Percentiles rank a stretch among this genome's conserved stretches.
These are phyloP conservation scores for Heteromyza rotundicornis DNA, from an alignment of 2,888 invertebrate genomes.

Conservation along the genomic window DNA sequence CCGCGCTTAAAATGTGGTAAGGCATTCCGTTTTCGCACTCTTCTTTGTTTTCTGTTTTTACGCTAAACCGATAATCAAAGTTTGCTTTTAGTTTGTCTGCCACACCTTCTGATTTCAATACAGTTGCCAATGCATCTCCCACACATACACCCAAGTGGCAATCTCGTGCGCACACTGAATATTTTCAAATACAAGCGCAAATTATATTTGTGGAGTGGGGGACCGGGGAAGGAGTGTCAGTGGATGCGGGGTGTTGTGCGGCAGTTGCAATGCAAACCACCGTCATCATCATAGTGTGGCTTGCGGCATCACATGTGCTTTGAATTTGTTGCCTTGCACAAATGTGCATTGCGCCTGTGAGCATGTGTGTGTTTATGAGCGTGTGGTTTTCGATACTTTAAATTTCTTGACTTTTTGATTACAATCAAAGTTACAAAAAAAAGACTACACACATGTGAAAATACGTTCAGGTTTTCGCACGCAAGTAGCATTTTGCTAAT, in stretches of 20 bases:
- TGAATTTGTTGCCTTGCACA: background rate
- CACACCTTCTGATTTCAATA: background rate
- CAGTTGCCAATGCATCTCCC: background rate
- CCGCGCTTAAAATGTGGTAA: too few relatives aligned
- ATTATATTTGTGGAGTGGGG: background rate
- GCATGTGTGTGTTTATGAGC: background rate
- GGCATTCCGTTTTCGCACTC: background rate
- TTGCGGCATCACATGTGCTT: too few relatives aligned
- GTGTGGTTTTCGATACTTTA: background rate
- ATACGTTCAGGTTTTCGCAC: too few relatives aligned
- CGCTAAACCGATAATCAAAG: conserved; percentile 4
- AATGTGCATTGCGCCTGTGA: background rate
- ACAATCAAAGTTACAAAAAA: too few relatives aligned
- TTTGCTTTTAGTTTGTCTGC: background rate
- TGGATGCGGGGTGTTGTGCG: background rate
- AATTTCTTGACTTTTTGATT: too few relatives aligned
- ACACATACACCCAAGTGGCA: background rate
- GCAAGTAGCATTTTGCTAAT: too few relatives aligned
- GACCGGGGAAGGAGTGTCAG: background rate
- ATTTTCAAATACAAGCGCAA: background rate
- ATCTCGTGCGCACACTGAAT: background rate
- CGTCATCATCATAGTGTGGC: too few relatives aligned
- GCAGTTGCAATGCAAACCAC: background rate
- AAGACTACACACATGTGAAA: too few relatives aligned
- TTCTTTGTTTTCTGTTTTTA: background rate